Evolutionary conservation across 2,113 vertebrate species (phyloP).

Genomic region (Struthidea cinerea): DNA sequence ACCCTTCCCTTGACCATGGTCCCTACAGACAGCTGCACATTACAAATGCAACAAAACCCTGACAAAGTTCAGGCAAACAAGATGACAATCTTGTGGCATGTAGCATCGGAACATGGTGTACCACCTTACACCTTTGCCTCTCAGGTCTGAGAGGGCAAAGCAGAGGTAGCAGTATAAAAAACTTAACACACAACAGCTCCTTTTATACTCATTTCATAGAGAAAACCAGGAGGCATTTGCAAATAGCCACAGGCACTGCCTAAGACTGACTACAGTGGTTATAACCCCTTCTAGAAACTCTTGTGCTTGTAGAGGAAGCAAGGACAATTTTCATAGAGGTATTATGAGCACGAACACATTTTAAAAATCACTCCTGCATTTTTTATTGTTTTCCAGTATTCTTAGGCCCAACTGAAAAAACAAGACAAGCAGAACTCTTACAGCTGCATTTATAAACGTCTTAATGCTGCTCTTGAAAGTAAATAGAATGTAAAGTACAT

Average conservation of each 20-base stretch:
- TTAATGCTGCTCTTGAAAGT: background rate
- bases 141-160: background rate
- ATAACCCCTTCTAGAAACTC: background rate
- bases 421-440: background rate
- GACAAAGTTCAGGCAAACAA: background rate
- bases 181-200: background rate
- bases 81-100: fast-evolving
- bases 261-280: background rate
- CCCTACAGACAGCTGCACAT: background rate
- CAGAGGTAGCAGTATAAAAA: background rate
- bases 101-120: background rate
- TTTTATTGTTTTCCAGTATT: background rate
- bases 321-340: background rate
- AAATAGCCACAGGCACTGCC: background rate
- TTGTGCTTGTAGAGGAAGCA: background rate
- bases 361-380: background rate
- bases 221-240: background rate
- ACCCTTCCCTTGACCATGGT: background rate
- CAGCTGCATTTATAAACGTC: background rate
- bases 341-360: background rate
- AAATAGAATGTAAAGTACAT: background rate
- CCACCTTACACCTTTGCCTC: background rate
- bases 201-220: background rate
- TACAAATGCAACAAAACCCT: background rate
- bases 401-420: background rate